These are phyloP conservation scores for Eupithecia pulchellata DNA, from an alignment of 2,888 invertebrate species.

Conservation along the genomic window DNA sequence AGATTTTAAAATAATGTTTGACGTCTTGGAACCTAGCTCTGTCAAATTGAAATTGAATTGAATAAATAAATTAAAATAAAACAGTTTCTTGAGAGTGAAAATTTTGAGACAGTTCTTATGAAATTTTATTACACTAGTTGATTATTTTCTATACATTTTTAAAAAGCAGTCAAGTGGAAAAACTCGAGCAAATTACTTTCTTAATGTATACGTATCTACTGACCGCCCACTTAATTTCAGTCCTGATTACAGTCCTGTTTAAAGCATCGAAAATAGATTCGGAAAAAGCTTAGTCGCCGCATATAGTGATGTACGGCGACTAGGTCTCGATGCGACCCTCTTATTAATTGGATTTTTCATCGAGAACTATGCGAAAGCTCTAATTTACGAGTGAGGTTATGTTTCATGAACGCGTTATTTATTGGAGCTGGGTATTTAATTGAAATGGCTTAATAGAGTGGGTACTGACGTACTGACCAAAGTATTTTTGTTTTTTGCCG, in stretches of 20 bases:
- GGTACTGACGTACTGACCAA: not conserved
- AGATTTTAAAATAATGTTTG: too few species aligned
- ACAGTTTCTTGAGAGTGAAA: too few species aligned
- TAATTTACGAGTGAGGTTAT: constrained; percentile 50
- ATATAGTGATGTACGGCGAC: constrained; percentile 53
- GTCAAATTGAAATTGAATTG: too few species aligned
- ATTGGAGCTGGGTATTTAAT: constrained; percentile 6
- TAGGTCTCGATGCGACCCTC: constrained; percentile 20
- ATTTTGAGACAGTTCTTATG: too few species aligned
- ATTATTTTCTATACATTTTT: not conserved
- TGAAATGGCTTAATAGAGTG: constrained; percentile 4
- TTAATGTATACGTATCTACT: not conserved
- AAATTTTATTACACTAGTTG: too few species aligned
- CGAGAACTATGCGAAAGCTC: constrained; percentile 46
- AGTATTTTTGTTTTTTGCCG: not conserved
- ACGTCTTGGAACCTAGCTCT: too few species aligned
- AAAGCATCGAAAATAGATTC: constrained; percentile 28
- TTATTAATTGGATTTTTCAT: constrained; percentile 35
- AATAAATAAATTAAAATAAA: too few species aligned
- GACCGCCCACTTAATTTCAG: not conserved
- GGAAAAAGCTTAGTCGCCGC: constrained; percentile 47
- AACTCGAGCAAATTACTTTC: not conserved
- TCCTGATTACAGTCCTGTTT: constrained; percentile 15
- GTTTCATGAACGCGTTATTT: constrained; percentile 10
- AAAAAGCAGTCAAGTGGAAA: not conserved